Evolutionary conservation across 2,888 invertebrate species (phyloP).

Genomic region (Ophonus ardosiacus): DNA sequence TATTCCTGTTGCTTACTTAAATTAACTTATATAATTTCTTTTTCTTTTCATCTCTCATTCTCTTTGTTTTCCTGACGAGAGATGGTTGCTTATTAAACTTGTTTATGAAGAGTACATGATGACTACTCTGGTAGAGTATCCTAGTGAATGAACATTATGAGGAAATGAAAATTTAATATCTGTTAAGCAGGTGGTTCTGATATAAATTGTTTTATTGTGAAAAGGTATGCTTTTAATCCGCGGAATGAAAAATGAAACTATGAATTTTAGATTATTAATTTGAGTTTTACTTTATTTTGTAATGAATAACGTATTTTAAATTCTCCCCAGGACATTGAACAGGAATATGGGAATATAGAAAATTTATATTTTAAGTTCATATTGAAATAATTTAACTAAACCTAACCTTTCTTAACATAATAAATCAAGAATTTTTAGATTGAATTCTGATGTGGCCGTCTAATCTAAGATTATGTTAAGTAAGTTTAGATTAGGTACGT

Average conservation of each 20-base stretch:
- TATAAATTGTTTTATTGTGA: background rate
- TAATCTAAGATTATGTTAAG: too few relatives aligned
- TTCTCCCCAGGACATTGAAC: background rate
- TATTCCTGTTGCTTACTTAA: background rate
- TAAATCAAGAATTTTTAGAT: too few relatives aligned
- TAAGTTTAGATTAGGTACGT: too few relatives aligned
- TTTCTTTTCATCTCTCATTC: background rate
- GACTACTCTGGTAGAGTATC: constrained; percentile 1
- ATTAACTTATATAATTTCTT: background rate
- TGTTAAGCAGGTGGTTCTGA: background rate
- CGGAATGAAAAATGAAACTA: background rate
- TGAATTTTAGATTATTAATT: background rate
- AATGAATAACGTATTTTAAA: background rate
- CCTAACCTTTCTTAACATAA: too few relatives aligned
- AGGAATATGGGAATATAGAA: background rate
- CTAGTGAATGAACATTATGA: constrained; percentile 32
- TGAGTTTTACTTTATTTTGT: background rate
- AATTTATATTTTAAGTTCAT: too few relatives aligned
- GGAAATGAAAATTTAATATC: constrained; percentile 38
- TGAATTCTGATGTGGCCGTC: too few relatives aligned
- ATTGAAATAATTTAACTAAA: too few relatives aligned
- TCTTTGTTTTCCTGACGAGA: background rate
- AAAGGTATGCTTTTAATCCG: background rate
- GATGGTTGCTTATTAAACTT: constrained; percentile 22
- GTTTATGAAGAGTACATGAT: constrained; percentile 29